Percentiles rank a stretch among this genome's conserved stretches.
phyloP scores from a whole-genome alignment of 1,140 invertebrate genomes.

The Drosophila rufa region DNA sequence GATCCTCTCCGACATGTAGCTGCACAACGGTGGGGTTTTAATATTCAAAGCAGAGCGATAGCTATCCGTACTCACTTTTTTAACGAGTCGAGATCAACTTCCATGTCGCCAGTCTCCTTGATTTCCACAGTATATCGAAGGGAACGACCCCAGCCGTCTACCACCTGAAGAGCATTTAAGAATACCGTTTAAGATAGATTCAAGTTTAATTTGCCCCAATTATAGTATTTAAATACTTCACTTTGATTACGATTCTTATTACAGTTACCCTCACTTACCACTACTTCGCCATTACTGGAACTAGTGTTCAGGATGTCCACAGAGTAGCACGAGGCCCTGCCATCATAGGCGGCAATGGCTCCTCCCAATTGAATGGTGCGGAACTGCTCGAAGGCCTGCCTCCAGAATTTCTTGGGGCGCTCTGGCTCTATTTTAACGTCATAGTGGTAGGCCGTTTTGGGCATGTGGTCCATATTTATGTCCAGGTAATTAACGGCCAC shows the following conservation, averaged over 20 bases:
- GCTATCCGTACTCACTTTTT: slow-evolving; percentile 76
- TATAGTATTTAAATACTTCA: too few relatives aligned
- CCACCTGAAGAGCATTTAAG: slow-evolving; percentile 39
- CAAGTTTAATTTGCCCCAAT: too few relatives aligned
- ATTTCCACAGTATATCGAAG: slow-evolving; percentile 87
- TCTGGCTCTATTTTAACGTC: slow-evolving; percentile 86
- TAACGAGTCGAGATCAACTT: slow-evolving; percentile 86
- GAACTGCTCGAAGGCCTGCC: slow-evolving; percentile 72
- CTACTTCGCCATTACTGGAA: slow-evolving; percentile 38
- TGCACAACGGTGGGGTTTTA: slow-evolving; percentile 12
- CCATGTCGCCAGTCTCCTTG: slow-evolving; percentile 87
- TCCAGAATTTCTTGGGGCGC: slow-evolving; percentile 85
- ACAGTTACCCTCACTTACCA: slow-evolving; percentile 28
- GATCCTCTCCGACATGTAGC: slow-evolving; percentile 75
- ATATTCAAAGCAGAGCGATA: not conserved
- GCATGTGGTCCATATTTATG: slow-evolving; percentile 85
- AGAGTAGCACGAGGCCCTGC: slow-evolving; percentile 86
- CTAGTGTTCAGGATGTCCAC: slow-evolving; percentile 34
- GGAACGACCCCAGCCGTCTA: slow-evolving; percentile 46
- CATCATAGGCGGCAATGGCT: slow-evolving; percentile 89
- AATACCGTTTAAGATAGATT: not conserved
- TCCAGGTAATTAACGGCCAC: slow-evolving; percentile 87
- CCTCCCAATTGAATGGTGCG: slow-evolving; percentile 57
- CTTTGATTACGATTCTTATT: not conserved
- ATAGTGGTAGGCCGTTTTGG: slow-evolving; percentile 86